A percentile compares a stretch with the other conserved stretches of the same genome.
Conservation (phyloP, 1,140 invertebrate species). For the Zaprionus capensis region DNA sequence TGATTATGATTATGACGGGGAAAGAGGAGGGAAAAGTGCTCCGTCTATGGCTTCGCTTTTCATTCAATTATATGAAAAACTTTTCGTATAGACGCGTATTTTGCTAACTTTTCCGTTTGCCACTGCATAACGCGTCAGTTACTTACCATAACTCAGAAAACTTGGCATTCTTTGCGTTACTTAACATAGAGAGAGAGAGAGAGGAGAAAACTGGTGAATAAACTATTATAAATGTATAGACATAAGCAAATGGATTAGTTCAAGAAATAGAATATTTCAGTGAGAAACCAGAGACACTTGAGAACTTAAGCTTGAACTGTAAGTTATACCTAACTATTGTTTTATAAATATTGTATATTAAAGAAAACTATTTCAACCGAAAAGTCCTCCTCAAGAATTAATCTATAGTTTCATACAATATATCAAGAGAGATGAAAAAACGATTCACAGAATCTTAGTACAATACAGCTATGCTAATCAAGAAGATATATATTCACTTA, state of each 20-base stretch:
- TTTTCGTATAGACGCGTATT: slow-evolving; percentile 20
- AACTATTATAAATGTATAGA: neutral
- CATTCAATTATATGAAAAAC: slow-evolving; percentile 25
- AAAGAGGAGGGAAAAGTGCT: slow-evolving; percentile 2
- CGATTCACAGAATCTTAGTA: neutral
- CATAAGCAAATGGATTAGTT: neutral
- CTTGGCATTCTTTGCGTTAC: neutral
- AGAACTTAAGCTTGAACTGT: neutral
- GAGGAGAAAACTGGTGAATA: neutral
- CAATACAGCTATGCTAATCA: neutral
- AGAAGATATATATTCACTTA: neutral
- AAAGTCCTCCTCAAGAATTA: no score
- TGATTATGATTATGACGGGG: slow-evolving; percentile 18
- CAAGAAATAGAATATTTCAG: neutral
- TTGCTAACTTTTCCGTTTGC: slow-evolving; percentile 6
- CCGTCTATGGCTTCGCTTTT: slow-evolving; percentile 14
- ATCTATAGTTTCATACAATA: no score
- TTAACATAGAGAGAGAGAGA: neutral
- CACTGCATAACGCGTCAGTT: slow-evolving; percentile 3
- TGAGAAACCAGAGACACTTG: neutral
- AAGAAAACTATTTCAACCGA: no score
- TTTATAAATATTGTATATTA: no score
- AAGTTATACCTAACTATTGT: no score
- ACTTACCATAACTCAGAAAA: slow-evolving; percentile 5
- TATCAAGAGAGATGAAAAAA: neutral